Percentiles rank a stretch among this genome's conserved stretches.
Evolutionary conservation across 1,140 invertebrate species (phyloP).

Genomic region (Odontomachus brunneus): DNA sequence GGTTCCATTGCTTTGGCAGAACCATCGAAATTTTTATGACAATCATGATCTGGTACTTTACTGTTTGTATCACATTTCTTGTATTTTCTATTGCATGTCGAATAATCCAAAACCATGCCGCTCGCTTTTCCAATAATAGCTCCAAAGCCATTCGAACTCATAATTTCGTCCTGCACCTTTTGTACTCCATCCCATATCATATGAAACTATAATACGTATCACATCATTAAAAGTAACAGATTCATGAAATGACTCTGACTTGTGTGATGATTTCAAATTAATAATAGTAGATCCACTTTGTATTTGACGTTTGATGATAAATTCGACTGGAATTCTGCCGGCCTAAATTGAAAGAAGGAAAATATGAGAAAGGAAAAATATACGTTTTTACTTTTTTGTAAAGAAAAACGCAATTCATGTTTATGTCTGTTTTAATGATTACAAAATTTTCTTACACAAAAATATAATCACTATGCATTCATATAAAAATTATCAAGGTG

Average conservation of each 20-base stretch:
- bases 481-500: no score
- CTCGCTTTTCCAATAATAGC: conserved; percentile 2
- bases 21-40: conserved; percentile 19
- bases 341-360: no score
- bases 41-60: conserved; percentile 11
- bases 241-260: neutral
- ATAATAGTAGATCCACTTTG: neutral
- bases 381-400: no score
- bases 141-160: conserved; percentile 1
- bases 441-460: no score
- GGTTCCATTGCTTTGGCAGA: conserved; percentile 16
- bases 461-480: no score
- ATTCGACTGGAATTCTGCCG: no score
- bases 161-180: conserved; percentile 22
- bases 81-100: conserved; percentile 31
- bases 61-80: neutral
- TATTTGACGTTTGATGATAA: no score
- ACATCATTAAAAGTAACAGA: neutral
- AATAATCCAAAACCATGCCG: conserved; percentile 5
- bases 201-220: neutral
- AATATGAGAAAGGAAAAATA: no score
- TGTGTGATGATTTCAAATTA: neutral
- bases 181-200: conserved; percentile 32
- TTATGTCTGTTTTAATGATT: no score
- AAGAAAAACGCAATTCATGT: no score